Evolutionary conservation across 1,140 invertebrate genomes (phyloP).

Genomic region (Drosophila pallidifrons): DNA sequence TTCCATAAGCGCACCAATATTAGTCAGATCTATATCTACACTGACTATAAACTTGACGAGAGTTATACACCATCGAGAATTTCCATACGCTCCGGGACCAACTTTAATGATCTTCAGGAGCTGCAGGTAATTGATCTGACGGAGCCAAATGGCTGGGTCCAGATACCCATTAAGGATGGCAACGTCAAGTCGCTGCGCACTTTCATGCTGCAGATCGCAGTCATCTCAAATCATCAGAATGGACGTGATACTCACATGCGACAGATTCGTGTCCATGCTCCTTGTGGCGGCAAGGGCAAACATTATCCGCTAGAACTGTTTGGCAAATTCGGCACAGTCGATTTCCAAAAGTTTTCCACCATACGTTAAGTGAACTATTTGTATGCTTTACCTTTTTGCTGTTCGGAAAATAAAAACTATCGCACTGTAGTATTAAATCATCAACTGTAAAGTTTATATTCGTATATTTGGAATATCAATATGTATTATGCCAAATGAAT

Average conservation of each 20-base stretch:
- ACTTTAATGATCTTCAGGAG: constrained; percentile 99
- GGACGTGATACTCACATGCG: constrained; percentile 99
- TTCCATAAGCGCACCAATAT: constrained; percentile 98
- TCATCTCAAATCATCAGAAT: constrained; percentile 99
- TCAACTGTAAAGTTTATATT: constrained; percentile 8
- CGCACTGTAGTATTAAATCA: neutral
- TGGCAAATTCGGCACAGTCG: constrained; percentile 92
- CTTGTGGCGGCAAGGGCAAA: constrained; percentile 89
- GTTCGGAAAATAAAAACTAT: neutral
- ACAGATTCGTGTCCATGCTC: constrained; percentile 98
- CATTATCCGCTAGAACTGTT: constrained; percentile 90
- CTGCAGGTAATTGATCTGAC: constrained; percentile 97
- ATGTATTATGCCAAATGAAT: constrained; percentile 45
- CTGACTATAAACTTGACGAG: constrained; percentile 99
- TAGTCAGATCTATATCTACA: constrained; percentile 97
- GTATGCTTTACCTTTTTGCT: neutral
- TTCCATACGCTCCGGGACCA: constrained; percentile 96
- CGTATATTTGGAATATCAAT: constrained; percentile 65
- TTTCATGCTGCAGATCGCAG: constrained; percentile 98
- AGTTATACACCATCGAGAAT: constrained; percentile 99
- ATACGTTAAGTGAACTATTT: constrained; percentile 87
- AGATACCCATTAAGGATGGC: constrained; percentile 96
- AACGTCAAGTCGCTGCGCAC: constrained; percentile 95
- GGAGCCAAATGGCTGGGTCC: constrained; percentile 98
- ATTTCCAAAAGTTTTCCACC: constrained; percentile 92